phyloP scores from a whole-genome alignment of 2,113 vertebrate species.

The Phylloscopus trochilus region DNA sequence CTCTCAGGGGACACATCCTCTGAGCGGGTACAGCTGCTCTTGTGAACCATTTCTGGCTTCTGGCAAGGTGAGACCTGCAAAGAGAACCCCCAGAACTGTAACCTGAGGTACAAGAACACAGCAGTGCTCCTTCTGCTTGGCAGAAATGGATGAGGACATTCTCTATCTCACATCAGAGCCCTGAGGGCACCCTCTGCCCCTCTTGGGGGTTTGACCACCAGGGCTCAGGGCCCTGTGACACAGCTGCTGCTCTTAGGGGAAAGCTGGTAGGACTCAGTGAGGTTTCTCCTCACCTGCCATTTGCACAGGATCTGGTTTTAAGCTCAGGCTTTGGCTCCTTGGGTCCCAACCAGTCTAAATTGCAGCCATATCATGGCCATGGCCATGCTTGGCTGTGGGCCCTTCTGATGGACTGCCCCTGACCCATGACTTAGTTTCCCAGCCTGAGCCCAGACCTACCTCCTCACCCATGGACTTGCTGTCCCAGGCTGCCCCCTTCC shows the following conservation, averaged over 20 bases:
- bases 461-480: not conserved
- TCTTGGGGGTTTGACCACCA: not conserved
- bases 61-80: not conserved
- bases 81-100: not conserved
- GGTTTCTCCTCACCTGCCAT: not conserved
- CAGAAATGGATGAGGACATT: not conserved
- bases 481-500: not conserved
- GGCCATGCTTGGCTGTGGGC: not conserved
- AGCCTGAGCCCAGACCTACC: not conserved
- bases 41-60: not conserved
- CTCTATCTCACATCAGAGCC: not conserved
- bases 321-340: not conserved
- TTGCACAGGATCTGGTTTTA: not conserved
- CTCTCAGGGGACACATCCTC: not conserved
- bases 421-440: not conserved
- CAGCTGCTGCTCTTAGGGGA: not conserved
- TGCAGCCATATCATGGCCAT: rapidly evolving
- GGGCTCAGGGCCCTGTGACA: not conserved
- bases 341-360: not conserved
- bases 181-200: not conserved
- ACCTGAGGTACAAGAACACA: not conserved
- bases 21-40: rapidly evolving
- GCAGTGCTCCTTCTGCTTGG: not conserved
- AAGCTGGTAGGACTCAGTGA: not conserved
- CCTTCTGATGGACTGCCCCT: not conserved